Conservation (phyloP, 2,888 invertebrate species). For the Acleris emargana region DNA sequence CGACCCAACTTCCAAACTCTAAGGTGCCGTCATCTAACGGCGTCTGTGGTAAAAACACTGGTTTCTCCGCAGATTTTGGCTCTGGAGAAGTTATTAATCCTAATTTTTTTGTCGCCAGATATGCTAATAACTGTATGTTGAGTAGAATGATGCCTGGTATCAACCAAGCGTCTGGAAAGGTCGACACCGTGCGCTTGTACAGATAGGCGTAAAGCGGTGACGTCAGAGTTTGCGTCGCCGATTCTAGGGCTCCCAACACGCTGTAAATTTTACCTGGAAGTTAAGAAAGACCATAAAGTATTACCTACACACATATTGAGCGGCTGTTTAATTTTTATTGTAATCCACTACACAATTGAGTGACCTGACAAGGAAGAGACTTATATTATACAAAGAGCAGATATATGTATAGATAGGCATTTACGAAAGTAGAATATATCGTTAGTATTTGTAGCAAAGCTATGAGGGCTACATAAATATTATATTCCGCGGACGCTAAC, state of each 20-base stretch:
- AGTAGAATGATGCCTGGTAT: slow-evolving; percentile 66
- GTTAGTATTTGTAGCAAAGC: no score
- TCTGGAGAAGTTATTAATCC: slow-evolving; percentile 25
- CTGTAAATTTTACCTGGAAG: slow-evolving; percentile 80
- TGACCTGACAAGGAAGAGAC: no score
- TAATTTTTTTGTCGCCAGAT: slow-evolving; percentile 60
- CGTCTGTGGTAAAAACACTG: slow-evolving; percentile 4
- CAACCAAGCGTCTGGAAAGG: slow-evolving; percentile 72
- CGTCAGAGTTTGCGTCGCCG: slow-evolving; percentile 71
- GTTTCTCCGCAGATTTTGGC: slow-evolving; percentile 35
- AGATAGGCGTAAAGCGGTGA: slow-evolving; percentile 74
- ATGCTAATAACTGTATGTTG: slow-evolving; percentile 63
- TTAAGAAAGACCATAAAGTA: slow-evolving; percentile 29
- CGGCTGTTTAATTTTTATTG: no score
- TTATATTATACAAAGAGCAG: no score
- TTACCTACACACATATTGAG: no score
- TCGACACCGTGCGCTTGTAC: slow-evolving; percentile 69
- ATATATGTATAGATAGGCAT: no score
- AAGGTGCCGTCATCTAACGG: slow-evolving; percentile 15
- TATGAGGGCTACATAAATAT: no score
- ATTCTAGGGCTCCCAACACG: slow-evolving; percentile 74
- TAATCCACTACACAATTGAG: no score
- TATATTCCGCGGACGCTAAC: no score
- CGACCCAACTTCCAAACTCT: slow-evolving; percentile 19
- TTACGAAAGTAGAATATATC: no score